Conservation (phyloP, 2,113 vertebrate species). For the Neofelis nebulosa region DNA sequence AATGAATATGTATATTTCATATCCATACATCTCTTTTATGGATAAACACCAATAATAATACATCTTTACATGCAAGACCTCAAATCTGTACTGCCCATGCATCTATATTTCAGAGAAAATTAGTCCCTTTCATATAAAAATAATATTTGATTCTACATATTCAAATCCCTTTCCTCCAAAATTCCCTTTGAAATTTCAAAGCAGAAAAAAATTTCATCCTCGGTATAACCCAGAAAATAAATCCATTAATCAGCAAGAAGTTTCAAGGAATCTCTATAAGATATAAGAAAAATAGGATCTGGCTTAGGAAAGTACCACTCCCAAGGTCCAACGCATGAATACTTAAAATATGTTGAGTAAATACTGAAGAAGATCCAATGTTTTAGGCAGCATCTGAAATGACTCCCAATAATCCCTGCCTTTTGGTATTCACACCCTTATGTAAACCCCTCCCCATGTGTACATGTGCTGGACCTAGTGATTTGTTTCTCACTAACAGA, state of each 20-base stretch:
- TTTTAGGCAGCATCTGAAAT: background rate
- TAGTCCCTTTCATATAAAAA: background rate
- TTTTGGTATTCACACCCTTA: background rate
- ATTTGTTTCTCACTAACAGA: background rate
- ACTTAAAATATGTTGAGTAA: background rate
- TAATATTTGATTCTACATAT: background rate
- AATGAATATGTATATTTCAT: background rate
- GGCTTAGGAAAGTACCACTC: background rate
- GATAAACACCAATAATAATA: background rate
- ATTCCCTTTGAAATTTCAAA: conserved; percentile 32
- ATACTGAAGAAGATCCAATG: background rate
- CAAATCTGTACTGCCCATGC: background rate
- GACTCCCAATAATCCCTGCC: background rate
- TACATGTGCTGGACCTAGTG: background rate
- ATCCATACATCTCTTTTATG: background rate
- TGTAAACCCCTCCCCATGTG: background rate
- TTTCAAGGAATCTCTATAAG: background rate
- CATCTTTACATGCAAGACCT: background rate
- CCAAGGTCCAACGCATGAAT: background rate
- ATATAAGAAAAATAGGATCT: background rate
- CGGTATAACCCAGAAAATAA: conserved; percentile 33
- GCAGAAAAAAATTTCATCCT: background rate
- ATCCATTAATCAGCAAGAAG: background rate
- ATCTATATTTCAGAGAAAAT: background rate
- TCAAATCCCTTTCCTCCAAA: background rate